Evolutionary conservation across 2,797 vertebrate species (phyloP).

Genomic region (Catharus ustulatus): DNA sequence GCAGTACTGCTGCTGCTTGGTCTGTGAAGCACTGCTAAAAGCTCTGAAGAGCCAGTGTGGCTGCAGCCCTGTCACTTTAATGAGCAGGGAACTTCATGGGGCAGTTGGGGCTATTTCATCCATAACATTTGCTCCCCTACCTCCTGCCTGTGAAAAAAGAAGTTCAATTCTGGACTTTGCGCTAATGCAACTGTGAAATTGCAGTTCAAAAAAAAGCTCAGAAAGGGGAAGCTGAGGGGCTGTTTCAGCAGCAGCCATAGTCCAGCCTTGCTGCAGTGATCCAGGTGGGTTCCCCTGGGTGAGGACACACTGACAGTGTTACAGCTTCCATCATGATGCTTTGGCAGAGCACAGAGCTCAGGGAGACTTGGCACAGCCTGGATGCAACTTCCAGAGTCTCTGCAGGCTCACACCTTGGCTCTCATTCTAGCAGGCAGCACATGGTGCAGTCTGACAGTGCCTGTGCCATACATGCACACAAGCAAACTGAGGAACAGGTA

Average conservation of each 20-base stretch:
- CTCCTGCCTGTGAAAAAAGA: neutral
- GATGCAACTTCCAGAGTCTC: neutral
- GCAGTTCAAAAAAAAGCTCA: neutral
- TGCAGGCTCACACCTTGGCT: neutral
- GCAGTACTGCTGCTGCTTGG: neutral
- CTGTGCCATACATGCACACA: neutral
- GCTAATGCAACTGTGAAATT: neutral
- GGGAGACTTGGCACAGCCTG: neutral
- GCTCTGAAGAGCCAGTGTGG: neutral
- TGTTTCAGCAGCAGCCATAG: neutral
- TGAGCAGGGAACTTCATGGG: neutral
- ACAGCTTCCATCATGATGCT: neutral
- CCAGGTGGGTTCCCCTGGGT: neutral
- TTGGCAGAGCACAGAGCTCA: neutral
- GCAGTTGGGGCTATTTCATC: neutral
- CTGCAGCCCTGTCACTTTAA: neutral
- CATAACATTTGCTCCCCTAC: neutral
- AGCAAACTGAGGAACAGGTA: neutral
- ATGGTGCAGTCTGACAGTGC: neutral
- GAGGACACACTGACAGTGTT: accelerated
- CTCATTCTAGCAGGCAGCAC: neutral
- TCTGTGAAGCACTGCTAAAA: neutral
- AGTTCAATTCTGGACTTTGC: neutral
- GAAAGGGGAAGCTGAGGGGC: neutral
- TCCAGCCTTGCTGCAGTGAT: neutral